Conservation (phyloP, 2,888 invertebrate species). For the Urechis unicinctus region DNA sequence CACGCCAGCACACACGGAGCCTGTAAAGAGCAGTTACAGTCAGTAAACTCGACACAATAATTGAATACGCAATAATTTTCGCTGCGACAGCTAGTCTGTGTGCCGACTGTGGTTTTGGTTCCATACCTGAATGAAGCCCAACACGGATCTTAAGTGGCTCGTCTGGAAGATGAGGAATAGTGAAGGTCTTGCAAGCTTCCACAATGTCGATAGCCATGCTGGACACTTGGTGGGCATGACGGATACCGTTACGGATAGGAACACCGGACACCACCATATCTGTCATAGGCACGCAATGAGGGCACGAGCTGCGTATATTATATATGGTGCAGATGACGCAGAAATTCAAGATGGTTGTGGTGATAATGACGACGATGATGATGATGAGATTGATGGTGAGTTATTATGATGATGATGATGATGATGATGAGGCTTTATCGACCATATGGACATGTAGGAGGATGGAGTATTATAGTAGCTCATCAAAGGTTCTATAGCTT, state of each 20-base stretch:
- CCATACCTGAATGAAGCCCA: slow-evolving; percentile 30
- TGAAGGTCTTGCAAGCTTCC: slow-evolving; percentile 24
- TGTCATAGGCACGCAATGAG: slow-evolving; percentile 13
- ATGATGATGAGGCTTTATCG: too few relatives aligned
- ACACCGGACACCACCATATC: slow-evolving; percentile 45
- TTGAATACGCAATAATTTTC: neutral
- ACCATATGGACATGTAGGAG: too few relatives aligned
- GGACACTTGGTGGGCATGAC: slow-evolving; percentile 31
- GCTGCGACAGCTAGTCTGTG: neutral
- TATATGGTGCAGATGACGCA: too few relatives aligned
- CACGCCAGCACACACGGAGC: slow-evolving; percentile 16
- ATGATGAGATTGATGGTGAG: too few relatives aligned
- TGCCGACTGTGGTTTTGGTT: neutral
- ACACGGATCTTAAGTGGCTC: slow-evolving; percentile 34
- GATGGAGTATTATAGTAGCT: too few relatives aligned
- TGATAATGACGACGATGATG: too few relatives aligned
- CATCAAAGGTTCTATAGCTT: slow-evolving; percentile 18
- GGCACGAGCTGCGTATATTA: too few relatives aligned
- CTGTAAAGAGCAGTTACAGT: slow-evolving; percentile 1
- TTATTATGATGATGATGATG: too few relatives aligned
- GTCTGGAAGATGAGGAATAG: slow-evolving; percentile 32
- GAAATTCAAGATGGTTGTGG: too few relatives aligned
- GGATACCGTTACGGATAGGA: slow-evolving; percentile 23
- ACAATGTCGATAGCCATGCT: slow-evolving; percentile 36
- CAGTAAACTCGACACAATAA: neutral